These are phyloP conservation scores for Sepioteuthis lessoniana DNA, from an alignment of 2,888 invertebrate genomes.

Conservation along the genomic window DNA sequence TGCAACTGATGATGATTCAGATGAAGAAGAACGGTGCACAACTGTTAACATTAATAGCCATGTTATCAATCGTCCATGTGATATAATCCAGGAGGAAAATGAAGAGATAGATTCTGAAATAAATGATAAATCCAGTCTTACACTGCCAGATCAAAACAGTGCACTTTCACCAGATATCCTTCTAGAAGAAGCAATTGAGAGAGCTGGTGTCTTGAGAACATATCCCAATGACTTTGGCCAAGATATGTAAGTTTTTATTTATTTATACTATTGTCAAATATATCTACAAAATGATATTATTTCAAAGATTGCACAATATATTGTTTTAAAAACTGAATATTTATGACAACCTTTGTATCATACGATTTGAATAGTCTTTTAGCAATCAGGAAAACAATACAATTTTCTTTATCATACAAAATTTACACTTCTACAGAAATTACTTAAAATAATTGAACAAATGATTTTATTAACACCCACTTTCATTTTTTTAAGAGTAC, in stretches of 20 bases:
- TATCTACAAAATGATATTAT: too few species aligned
- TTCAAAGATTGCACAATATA: too few species aligned
- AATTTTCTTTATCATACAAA: too few species aligned
- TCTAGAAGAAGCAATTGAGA: background rate
- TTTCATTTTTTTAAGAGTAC: too few species aligned
- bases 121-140: background rate
- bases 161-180: background rate
- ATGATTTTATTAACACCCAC: too few species aligned
- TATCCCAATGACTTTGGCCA: background rate
- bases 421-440: too few species aligned
- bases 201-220: background rate
- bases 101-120: background rate
- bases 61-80: slow-evolving; percentile 34
- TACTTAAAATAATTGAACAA: too few species aligned
- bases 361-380: too few species aligned
- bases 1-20: slow-evolving; percentile 42
- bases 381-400: too few species aligned
- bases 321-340: too few species aligned
- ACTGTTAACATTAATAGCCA: background rate
- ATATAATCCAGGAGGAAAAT: slow-evolving; percentile 36
- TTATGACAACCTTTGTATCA: too few species aligned
- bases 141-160: background rate
- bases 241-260: background rate
- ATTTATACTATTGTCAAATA: background rate
- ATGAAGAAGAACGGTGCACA: background rate